Evolutionary conservation across 2,797 vertebrate species (phyloP).

Genomic region (Mareca penelope): DNA sequence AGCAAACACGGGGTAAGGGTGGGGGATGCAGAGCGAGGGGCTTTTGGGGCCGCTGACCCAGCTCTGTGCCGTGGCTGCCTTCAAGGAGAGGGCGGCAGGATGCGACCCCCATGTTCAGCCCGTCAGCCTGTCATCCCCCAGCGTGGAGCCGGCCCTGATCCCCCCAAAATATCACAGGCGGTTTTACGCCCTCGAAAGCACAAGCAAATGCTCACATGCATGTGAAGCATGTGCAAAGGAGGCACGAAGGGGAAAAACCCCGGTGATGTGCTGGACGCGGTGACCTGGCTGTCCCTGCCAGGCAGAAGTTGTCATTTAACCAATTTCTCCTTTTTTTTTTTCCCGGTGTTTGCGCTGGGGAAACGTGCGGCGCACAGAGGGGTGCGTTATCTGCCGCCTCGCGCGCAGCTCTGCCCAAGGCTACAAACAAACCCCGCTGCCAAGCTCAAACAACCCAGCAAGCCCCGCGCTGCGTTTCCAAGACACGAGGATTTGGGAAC

Average conservation of each 20-base stretch:
- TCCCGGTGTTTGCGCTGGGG: slow-evolving; percentile 6
- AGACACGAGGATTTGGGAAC: neutral
- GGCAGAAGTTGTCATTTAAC: slow-evolving; percentile 50
- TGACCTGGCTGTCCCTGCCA: neutral
- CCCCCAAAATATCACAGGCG: accelerated
- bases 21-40: accelerated
- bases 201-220: neutral
- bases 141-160: accelerated
- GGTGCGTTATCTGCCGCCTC: neutral
- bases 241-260: accelerated
- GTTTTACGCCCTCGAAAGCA: neutral
- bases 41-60: neutral
- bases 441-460: neutral
- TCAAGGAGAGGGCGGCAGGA: neutral
- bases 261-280: accelerated
- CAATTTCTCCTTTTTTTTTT: neutral
- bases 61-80: neutral
- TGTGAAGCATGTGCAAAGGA: accelerated
- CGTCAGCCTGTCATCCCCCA: accelerated
- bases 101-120: neutral
- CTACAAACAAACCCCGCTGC: neutral
- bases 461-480: neutral
- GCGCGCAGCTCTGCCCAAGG: neutral
- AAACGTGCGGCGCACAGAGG: neutral
- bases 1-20: neutral